phyloP scores from a whole-genome alignment of 2,113 vertebrate genomes.

The Pyrgilauda ruficollis region DNA sequence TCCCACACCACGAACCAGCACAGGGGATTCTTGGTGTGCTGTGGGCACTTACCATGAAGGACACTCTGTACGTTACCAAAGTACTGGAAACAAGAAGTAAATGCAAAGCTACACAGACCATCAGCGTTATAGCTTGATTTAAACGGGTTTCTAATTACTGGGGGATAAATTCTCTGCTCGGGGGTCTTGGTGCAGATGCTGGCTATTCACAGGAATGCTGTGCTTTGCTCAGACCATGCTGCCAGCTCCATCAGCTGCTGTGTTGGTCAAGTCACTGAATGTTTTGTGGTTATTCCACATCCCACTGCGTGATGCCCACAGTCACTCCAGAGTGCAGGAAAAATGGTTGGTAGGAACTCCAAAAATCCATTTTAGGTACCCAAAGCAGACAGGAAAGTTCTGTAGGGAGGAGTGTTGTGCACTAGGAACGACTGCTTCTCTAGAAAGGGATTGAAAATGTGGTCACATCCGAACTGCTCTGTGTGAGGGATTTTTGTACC shows the following conservation, averaged over 20 bases:
- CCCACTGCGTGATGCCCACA: rapidly evolving
- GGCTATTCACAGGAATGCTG: not conserved
- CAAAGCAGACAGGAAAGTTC: not conserved
- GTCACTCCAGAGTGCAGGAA: not conserved
- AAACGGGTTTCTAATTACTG: not conserved
- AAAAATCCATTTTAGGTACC: not conserved
- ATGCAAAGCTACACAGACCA: not conserved
- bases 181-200: not conserved
- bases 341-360: not conserved
- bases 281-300: not conserved
- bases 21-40: not conserved
- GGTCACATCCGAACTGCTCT: not conserved
- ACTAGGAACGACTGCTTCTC: not conserved
- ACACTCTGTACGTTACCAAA: not conserved
- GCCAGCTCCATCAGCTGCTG: not conserved
- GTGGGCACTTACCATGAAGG: not conserved
- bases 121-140: not conserved
- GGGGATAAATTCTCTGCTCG: not conserved
- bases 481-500: not conserved
- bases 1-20: not conserved
- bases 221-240: not conserved
- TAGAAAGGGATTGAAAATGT: not conserved
- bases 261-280: not conserved
- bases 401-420: not conserved
- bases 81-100: not conserved